phyloP scores from a whole-genome alignment of 2,888 invertebrate genomes.

The Melieria omissa region DNA sequence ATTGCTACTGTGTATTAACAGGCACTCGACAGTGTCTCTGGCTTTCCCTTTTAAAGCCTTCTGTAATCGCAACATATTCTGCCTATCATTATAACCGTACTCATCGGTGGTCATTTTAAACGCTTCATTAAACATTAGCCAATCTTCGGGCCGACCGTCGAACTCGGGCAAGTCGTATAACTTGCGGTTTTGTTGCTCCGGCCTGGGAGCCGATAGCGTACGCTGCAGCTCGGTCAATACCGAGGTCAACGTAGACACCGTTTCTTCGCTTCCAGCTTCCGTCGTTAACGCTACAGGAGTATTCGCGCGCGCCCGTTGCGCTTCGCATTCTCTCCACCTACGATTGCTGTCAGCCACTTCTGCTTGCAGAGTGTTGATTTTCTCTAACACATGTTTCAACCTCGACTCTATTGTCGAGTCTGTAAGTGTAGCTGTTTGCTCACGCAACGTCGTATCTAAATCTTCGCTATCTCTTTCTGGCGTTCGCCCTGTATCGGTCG shows the following conservation, averaged over 20 bases:
- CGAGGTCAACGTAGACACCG: background rate
- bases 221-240: background rate
- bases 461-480: no score
- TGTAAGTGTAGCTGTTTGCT: no score
- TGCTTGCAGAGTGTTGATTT: no score
- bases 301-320: no score
- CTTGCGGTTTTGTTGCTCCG: background rate
- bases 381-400: no score
- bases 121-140: slow-evolving; percentile 13
- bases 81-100: slow-evolving; percentile 11
- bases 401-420: no score
- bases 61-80: slow-evolving; percentile 25
- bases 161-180: background rate
- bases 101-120: background rate
- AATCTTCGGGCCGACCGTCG: slow-evolving; percentile 15
- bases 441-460: no score
- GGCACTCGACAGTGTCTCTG: slow-evolving; percentile 21
- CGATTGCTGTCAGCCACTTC: no score
- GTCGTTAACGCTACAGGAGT: no score
- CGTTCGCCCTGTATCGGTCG: no score
- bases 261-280: background rate
- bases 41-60: slow-evolving; percentile 22
- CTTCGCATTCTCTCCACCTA: no score
- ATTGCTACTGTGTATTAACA: slow-evolving; percentile 24
- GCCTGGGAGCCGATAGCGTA: background rate